Conservation (phyloP, 1,140 invertebrate species). For the Drosophila pachea region DNA sequence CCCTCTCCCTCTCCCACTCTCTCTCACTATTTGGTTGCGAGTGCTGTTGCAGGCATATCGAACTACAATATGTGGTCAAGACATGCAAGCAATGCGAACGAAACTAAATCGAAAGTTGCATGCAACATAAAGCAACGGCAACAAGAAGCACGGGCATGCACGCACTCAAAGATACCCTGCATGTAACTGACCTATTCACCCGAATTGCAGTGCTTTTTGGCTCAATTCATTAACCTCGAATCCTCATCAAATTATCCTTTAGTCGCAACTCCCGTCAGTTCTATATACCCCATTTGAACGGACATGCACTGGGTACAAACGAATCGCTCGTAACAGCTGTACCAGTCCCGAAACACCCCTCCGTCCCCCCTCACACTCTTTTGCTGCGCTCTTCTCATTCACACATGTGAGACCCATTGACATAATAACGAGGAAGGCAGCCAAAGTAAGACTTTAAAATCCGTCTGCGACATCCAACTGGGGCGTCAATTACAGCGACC, state of each 20-base stretch:
- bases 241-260: not conserved
- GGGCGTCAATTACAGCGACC: slow-evolving; percentile 67
- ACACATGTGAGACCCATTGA: slow-evolving; percentile 72
- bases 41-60: slow-evolving; percentile 31
- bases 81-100: slow-evolving; percentile 74
- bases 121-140: slow-evolving; percentile 58
- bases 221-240: not conserved
- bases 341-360: slow-evolving; percentile 18
- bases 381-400: slow-evolving; percentile 21
- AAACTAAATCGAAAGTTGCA: slow-evolving; percentile 75
- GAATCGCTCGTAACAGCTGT: slow-evolving; percentile 29
- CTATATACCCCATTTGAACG: not conserved
- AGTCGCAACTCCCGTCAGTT: not conserved
- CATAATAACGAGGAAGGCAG: slow-evolving; percentile 79
- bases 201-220: too few relatives aligned
- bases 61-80: slow-evolving; percentile 68
- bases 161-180: not conserved
- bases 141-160: not conserved
- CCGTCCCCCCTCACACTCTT: slow-evolving; percentile 5
- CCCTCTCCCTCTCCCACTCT: slow-evolving; percentile 3
- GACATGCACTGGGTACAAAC: not conserved
- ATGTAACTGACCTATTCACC: not conserved
- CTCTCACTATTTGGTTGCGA: slow-evolving; percentile 22
- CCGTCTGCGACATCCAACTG: slow-evolving; percentile 31
- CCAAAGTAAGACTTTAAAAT: slow-evolving; percentile 51